Conservation (phyloP, 2,888 invertebrate species). For the Athalia rosae region DNA sequence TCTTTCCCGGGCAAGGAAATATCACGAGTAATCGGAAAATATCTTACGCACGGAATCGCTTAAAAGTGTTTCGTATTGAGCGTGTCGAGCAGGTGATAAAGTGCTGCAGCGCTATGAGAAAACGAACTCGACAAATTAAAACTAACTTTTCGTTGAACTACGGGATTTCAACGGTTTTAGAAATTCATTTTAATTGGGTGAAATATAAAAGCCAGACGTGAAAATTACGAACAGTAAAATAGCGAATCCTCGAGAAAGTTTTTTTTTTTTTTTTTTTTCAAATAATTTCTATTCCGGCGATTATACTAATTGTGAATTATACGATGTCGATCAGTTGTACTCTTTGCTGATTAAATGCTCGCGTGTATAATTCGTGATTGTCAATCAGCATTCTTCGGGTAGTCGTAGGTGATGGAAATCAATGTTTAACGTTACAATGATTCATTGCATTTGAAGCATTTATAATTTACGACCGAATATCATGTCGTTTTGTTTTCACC, state of each 20-base stretch:
- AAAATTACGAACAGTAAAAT: too few relatives aligned
- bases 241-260: too few relatives aligned
- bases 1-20: background rate
- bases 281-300: too few relatives aligned
- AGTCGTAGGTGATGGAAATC: conserved; percentile 43
- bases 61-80: background rate
- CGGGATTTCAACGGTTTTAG: background rate
- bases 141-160: background rate
- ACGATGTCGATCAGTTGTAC: too few relatives aligned
- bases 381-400: conserved; percentile 38
- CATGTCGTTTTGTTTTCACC: conserved; percentile 24
- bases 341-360: background rate
- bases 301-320: background rate
- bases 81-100: background rate
- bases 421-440: conserved; percentile 44
- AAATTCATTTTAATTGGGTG: background rate
- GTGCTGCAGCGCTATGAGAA: background rate
- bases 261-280: too few relatives aligned
- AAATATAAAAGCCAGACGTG: background rate
- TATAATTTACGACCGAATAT: conserved; percentile 54
- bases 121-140: background rate
- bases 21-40: background rate
- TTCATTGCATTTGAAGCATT: conserved; percentile 46
- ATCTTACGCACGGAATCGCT: background rate
- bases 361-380: conserved; percentile 25